A percentile compares a stretch with the other conserved stretches of the same genome.
Evolutionary conservation across 2,888 invertebrate genomes (phyloP).

Genomic region (Nomada ferruginata): DNA sequence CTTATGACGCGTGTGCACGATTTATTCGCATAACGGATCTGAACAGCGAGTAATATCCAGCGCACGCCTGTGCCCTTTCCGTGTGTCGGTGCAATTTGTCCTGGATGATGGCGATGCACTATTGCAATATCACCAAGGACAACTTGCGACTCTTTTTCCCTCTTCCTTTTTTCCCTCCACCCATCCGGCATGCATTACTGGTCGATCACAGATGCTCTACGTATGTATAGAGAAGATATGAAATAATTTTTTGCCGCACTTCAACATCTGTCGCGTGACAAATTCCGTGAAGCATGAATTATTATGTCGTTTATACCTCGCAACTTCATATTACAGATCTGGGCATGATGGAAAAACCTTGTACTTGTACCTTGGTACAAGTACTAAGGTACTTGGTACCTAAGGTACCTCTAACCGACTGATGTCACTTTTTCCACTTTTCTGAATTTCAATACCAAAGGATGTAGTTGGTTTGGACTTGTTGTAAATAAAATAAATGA

Average conservation of each 20-base stretch:
- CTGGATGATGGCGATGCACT: slow-evolving; percentile 71
- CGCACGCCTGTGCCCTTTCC: slow-evolving; percentile 68
- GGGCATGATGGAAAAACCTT: no score
- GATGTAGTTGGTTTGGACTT: no score
- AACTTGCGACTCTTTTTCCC: slow-evolving; percentile 51
- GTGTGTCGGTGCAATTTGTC: slow-evolving; percentile 73
- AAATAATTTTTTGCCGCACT: slow-evolving; percentile 7
- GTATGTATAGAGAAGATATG: slow-evolving; percentile 19
- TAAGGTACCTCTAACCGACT: no score
- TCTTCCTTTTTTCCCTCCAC: slow-evolving; percentile 1
- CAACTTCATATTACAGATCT: no score
- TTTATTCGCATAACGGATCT: slow-evolving; percentile 68
- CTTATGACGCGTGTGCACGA: slow-evolving; percentile 37
- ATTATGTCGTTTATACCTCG: slow-evolving; percentile 6
- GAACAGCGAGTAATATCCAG: slow-evolving; percentile 69
- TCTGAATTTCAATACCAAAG: no score
- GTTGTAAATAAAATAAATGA: no score
- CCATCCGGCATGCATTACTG: slow-evolving; percentile 30
- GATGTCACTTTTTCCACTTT: no score
- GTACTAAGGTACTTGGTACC: no score
- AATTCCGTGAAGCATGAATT: neutral
- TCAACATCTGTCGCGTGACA: slow-evolving; percentile 18
- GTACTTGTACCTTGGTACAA: no score
- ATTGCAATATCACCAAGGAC: slow-evolving; percentile 69
- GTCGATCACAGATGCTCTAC: slow-evolving; percentile 29